Conservation (phyloP, 2,113 vertebrate species). For the Girardinichthys multiradiatus region DNA sequence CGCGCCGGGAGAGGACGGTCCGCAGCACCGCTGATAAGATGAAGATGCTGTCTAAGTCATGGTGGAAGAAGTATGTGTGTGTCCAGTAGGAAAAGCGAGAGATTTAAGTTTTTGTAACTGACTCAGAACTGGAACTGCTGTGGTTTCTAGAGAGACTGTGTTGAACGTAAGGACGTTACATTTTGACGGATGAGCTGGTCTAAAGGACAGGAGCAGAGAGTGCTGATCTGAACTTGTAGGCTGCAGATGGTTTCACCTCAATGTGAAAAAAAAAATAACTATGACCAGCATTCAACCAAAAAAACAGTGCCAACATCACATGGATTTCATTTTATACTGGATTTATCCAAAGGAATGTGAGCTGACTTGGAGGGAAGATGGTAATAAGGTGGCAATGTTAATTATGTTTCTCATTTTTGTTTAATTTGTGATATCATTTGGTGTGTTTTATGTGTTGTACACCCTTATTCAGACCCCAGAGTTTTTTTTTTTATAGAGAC, state of each 20-base stretch:
- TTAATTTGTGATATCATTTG: constrained; percentile 42
- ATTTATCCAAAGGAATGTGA: constrained; percentile 48
- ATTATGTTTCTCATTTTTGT: constrained; percentile 38
- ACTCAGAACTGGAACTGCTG: constrained; percentile 43
- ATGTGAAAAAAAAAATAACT: not conserved
- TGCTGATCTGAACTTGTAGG: constrained; percentile 11
- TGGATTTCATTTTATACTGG: constrained; percentile 33
- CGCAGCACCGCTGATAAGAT: constrained; percentile 83
- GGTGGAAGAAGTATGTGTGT: constrained; percentile 89
- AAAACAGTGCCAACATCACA: constrained; percentile 27
- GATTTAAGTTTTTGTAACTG: constrained; percentile 11
- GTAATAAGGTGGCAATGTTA: constrained; percentile 17
- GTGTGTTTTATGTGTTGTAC: constrained; percentile 38
- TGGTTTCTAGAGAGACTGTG: constrained; percentile 20
- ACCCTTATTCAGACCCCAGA: constrained; percentile 44
- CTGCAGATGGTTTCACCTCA: not conserved
- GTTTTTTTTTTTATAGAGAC: constrained; percentile 12
- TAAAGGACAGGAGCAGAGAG: constrained; percentile 27
- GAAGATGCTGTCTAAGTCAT: constrained; percentile 86
- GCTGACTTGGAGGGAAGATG: constrained; percentile 22
- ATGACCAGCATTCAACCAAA: constrained; percentile 53
- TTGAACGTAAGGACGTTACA: constrained; percentile 29
- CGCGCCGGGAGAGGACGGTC: constrained; percentile 78
- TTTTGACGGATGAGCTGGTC: constrained; percentile 19
- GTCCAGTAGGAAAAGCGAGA: constrained; percentile 70